Percentiles rank a stretch among this genome's conserved stretches.
Evolutionary conservation across 2,113 vertebrate species (phyloP).

Genomic region (Prietella phreatophila): DNA sequence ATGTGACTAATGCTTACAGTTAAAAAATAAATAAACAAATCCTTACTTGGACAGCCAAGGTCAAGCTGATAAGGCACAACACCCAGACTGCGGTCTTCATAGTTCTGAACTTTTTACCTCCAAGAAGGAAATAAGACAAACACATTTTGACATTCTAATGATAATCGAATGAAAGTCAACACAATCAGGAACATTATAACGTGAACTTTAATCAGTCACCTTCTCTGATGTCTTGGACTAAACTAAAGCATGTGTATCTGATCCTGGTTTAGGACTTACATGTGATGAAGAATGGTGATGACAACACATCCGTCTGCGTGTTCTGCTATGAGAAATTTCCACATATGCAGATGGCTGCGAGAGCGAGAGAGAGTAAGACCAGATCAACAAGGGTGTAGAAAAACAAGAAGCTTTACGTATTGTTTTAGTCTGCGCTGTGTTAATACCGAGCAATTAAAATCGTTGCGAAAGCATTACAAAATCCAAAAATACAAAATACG

Average conservation of each 20-base stretch:
- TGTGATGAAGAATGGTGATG: neutral
- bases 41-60: slow-evolving; percentile 62
- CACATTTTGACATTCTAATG: neutral
- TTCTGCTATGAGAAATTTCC: neutral
- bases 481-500: no score
- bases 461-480: no score
- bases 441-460: no score
- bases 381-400: slow-evolving; percentile 9
- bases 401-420: neutral
- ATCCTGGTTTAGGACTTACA: slow-evolving; percentile 25
- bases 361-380: neutral
- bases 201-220: neutral
- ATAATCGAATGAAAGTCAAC: neutral
- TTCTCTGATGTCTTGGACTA: neutral
- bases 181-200: no score
- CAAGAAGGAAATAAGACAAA: neutral
- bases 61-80: slow-evolving; percentile 59
- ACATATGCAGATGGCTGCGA: slow-evolving; percentile 5
- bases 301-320: neutral
- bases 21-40: neutral
- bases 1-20: neutral
- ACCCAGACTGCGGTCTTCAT: slow-evolving; percentile 62
- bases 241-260: neutral
- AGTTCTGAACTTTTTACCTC: slow-evolving; percentile 38
- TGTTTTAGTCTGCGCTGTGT: neutral